Evolutionary conservation across 2,888 invertebrate genomes (phyloP).

Genomic region (Masnerella sp.): DNA sequence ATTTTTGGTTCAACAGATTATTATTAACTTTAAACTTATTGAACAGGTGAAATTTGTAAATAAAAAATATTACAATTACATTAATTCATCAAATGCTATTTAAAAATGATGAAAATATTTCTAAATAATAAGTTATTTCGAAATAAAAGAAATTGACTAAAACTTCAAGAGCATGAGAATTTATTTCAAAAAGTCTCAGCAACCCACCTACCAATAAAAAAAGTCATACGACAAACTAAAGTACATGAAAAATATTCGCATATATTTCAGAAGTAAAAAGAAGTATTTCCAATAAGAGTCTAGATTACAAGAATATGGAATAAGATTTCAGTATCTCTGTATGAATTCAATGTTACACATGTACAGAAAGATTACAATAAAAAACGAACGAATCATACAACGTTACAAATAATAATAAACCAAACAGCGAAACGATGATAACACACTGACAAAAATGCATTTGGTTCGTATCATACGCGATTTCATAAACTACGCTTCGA

Average conservation of each 20-base stretch:
- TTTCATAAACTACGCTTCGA: too few relatives aligned
- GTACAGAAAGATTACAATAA: conserved; percentile 17
- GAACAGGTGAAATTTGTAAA: too few relatives aligned
- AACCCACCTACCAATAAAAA: conserved; percentile 46
- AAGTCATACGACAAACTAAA: conserved; percentile 39
- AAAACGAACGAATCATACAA: too few relatives aligned
- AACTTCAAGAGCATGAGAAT: conserved; percentile 48
- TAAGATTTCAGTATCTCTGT: conserved; percentile 18
- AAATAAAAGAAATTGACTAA: not conserved
- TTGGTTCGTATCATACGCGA: too few relatives aligned
- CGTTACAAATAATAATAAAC: too few relatives aligned
- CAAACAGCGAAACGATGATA: too few relatives aligned
- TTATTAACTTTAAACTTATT: too few relatives aligned
- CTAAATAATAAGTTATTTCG: too few relatives aligned
- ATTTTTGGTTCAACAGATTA: too few relatives aligned
- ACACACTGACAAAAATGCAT: too few relatives aligned
- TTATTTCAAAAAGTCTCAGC: conserved; percentile 58
- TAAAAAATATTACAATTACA: too few relatives aligned
- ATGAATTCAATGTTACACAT: conserved; percentile 19
- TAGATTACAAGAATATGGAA: conserved; percentile 20
- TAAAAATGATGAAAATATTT: not conserved
- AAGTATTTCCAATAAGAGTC: conserved; percentile 20
- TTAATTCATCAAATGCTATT: too few relatives aligned
- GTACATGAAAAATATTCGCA: conserved; percentile 33
- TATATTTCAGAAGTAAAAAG: conserved; percentile 31